Conservation (phyloP, 2,888 invertebrate species). For the Orthonychiurus folsomi region DNA sequence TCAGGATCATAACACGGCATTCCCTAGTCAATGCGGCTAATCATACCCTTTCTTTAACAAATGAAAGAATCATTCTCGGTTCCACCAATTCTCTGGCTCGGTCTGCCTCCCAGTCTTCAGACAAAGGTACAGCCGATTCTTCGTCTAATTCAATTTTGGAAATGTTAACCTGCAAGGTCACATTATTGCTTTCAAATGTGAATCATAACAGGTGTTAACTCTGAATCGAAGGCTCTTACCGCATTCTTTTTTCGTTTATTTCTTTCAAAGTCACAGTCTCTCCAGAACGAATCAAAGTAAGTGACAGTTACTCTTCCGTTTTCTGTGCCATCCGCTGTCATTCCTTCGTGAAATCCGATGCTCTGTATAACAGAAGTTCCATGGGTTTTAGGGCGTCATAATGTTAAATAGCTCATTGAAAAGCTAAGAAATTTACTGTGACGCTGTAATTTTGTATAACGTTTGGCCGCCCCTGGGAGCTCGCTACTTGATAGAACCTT, state of each 20-base stretch:
- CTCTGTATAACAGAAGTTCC: constrained; percentile 17
- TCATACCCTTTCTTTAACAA: constrained; percentile 26
- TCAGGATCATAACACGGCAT: too few relatives aligned
- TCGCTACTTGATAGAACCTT: constrained; percentile 32
- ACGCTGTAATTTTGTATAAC: constrained; percentile 25
- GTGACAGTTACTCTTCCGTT: constrained; percentile 28
- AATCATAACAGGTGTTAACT: neutral
- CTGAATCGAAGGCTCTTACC: constrained; percentile 17
- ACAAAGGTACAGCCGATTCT: neutral
- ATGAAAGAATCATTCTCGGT: constrained; percentile 23
- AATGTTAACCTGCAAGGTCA: constrained; percentile 7
- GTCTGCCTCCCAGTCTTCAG: neutral
- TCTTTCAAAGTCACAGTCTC: constrained; percentile 39
- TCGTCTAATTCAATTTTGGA: constrained; percentile 5
- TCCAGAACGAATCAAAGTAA: constrained; percentile 36
- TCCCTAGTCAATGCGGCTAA: too few relatives aligned
- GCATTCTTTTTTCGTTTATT: constrained; percentile 36
- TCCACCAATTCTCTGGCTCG: neutral
- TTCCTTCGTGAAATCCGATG: constrained; percentile 30
- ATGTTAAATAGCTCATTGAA: constrained; percentile 2
- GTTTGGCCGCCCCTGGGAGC: constrained; percentile 21
- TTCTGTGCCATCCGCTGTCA: constrained; percentile 34
- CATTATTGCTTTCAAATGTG: neutral
- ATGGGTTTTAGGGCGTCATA: too few relatives aligned
- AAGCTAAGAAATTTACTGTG: constrained; percentile 19